Base-by-base conservation (phyloP, 2,797 vertebrate genomes). In the Ctenosaura bakeri region DNA sequence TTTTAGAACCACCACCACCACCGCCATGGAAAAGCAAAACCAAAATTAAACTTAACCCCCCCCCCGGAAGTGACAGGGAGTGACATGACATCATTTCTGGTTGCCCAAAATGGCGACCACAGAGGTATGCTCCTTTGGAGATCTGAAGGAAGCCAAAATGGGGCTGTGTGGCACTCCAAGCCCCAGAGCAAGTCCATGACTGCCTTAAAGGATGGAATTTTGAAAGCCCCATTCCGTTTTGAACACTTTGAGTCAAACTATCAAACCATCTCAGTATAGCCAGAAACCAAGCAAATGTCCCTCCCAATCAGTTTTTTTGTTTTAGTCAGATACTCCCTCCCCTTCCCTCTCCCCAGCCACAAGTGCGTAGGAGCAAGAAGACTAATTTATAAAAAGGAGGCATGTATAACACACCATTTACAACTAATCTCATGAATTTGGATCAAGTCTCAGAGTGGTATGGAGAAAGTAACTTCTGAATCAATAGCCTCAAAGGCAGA, bases 381-480 rank as follows among this genome's bases (percentile, higher is more conserved):
- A 50, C 35, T 59, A 42, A 18, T n/a, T 69, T 54, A 42, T 66
- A 8, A 74, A 38, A 1, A 54, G 38, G 56, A 69, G 20, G 56
- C n/a, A 56, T 26, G 16, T 54, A 16, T 10, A 32, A 62, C 22
- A 52, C 18, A 52, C 20, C 26, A 18, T 24, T 54, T 4, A 62
- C 50, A 88, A 46, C 5, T n/a, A 13, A 16, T 46, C 16, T 22
- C 32, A 24, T 74, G n/a, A 82, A 59, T 38, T 82, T 50, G 38
- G 59, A 78, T 78, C 42, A n/a, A n/a, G 20, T 59, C 52, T 42
- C 79, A 73, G 38, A 10, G 12, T 18, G 24, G 20, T 24, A 38
- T 73, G 35, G n/a, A 26, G 52, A 76, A n/a, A 76, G 73, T n/a
- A 22, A 81, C 13, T 16, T 22, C 77, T 83, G 88, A 89, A 89